Evolutionary conservation across 2,888 invertebrate species (phyloP).

Genomic region (Tenthredo amoena): DNA sequence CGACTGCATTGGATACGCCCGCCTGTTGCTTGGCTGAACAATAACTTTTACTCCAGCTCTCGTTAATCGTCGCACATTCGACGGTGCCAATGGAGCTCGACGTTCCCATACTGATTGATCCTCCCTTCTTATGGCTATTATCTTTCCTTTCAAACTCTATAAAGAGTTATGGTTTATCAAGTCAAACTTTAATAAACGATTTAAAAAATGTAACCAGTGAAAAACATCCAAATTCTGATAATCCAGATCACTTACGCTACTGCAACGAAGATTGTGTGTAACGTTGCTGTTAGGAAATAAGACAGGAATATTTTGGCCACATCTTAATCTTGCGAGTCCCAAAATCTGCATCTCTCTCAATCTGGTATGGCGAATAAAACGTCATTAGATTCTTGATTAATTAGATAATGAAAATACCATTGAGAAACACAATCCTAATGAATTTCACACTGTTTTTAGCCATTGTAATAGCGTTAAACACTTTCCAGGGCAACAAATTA

Average conservation of each 20-base stretch:
- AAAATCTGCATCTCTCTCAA: slow-evolving; percentile 63
- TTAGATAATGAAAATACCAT: not conserved
- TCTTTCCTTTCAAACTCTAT: slow-evolving; percentile 81
- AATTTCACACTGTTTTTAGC: not conserved
- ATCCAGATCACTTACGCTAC: slow-evolving; percentile 55
- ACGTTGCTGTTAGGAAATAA: not conserved
- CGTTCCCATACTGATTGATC: slow-evolving; percentile 98
- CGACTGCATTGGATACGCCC: slow-evolving; percentile 98
- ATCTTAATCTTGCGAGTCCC: slow-evolving; percentile 58
- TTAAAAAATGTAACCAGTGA: not conserved
- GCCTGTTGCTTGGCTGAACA: slow-evolving; percentile 98
- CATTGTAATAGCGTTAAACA: not conserved
- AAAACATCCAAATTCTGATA: not conserved
- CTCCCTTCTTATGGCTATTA: slow-evolving; percentile 93
- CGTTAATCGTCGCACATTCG: slow-evolving; percentile 93
- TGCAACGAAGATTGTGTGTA: slow-evolving; percentile 54
- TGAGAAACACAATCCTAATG: not conserved
- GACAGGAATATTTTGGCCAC: slow-evolving; percentile 47
- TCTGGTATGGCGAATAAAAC: not conserved
- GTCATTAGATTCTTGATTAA: not conserved
- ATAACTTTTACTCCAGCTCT: slow-evolving; percentile 95
- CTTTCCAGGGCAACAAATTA: not conserved
- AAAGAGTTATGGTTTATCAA: slow-evolving; percentile 8
- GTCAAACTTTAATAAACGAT: not conserved
- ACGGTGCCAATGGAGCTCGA: slow-evolving; percentile 95